Evolutionary conservation across 2,113 vertebrate genomes (phyloP).

Genomic region (Lutjanus erythropterus): DNA sequence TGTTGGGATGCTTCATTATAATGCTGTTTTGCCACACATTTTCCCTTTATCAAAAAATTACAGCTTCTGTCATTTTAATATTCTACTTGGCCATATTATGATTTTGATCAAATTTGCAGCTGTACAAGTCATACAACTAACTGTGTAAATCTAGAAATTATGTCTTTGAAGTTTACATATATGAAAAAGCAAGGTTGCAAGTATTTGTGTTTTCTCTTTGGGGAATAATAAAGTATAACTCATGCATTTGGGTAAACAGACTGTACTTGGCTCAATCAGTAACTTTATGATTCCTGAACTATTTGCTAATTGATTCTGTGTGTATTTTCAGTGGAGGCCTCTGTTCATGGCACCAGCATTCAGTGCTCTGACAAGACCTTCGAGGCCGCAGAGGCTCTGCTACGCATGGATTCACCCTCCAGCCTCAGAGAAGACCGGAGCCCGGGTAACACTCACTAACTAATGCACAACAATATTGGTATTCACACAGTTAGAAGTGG

Average conservation of each 20-base stretch:
- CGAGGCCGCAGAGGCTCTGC: slow-evolving; percentile 97
- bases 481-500: not conserved
- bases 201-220: not conserved
- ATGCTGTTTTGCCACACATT: too few species aligned
- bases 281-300: not conserved
- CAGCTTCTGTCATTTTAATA: too few species aligned
- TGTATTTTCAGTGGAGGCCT: slow-evolving; percentile 92
- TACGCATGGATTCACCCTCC: slow-evolving; percentile 98
- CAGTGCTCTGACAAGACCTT: slow-evolving; percentile 95
- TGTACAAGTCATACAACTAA: too few species aligned
- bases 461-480: not conserved
- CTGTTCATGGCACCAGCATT: slow-evolving; percentile 91
- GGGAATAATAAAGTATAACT: not conserved
- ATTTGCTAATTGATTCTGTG: not conserved
- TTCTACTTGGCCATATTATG: too few species aligned
- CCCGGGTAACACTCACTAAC: slow-evolving; percentile 76
- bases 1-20: too few species aligned
- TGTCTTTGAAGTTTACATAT: not conserved
- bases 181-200: not conserved
- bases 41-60: too few species aligned
- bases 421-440: slow-evolving; percentile 91
- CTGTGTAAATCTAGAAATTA: not conserved
- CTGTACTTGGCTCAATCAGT: not conserved
- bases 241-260: not conserved
- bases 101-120: too few species aligned